Conservation (phyloP, 1,140 invertebrate genomes). For the Sarcophaga bullata region DNA sequence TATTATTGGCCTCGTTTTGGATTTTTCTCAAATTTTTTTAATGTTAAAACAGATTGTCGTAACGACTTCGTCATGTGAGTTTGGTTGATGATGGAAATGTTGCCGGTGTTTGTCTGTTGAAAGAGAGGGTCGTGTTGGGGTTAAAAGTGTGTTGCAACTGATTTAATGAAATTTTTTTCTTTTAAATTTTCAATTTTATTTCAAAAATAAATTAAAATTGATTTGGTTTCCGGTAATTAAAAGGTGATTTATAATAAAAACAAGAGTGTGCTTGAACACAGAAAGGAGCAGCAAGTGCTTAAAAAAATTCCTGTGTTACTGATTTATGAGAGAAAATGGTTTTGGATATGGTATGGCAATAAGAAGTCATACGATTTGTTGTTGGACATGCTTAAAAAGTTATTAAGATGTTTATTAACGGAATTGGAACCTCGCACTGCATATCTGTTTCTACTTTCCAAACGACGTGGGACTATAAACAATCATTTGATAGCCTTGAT, state of each 20-base stretch:
- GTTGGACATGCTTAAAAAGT: too few relatives aligned
- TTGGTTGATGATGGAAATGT: background rate
- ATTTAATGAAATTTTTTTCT: background rate
- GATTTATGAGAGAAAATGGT: too few relatives aligned
- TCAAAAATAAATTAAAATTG: background rate
- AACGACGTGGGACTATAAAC: too few relatives aligned
- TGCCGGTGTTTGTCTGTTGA: background rate
- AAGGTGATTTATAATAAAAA: conserved; percentile 2
- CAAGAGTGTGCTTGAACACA: background rate
- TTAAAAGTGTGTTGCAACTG: conserved; percentile 4
- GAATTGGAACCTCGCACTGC: too few relatives aligned
- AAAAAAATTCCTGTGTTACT: background rate
- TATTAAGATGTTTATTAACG: too few relatives aligned
- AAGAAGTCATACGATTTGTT: too few relatives aligned
- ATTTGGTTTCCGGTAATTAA: background rate
- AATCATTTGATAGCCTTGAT: too few relatives aligned
- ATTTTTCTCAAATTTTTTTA: too few relatives aligned
- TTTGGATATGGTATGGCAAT: too few relatives aligned
- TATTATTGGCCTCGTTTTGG: background rate
- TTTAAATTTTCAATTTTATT: background rate
- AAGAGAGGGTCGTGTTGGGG: background rate
- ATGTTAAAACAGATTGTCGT: background rate
- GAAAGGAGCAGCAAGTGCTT: background rate
- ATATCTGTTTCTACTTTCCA: too few relatives aligned
- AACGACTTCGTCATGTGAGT: background rate